Percentiles rank a stretch among this genome's conserved stretches.
Evolutionary conservation across 2,797 vertebrate species (phyloP).

Genomic region (Thamnophis elegans): DNA sequence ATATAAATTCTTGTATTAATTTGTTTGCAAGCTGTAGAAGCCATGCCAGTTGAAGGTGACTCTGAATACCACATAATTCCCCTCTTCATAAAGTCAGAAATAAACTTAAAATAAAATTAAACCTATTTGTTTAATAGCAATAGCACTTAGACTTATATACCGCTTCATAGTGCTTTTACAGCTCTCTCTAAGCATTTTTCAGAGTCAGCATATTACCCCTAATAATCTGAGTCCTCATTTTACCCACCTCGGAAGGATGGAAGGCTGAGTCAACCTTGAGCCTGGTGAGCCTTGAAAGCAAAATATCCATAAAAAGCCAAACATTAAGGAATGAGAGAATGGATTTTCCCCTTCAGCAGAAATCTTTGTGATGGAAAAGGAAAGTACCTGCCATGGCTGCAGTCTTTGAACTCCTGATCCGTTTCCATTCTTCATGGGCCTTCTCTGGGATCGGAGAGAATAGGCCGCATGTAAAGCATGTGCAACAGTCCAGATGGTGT

Average conservation of each 20-base stretch:
- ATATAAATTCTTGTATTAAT: background rate
- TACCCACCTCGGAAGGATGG: too few relatives aligned
- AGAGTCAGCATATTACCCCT: too few relatives aligned
- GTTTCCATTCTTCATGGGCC: background rate
- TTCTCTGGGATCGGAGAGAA: background rate
- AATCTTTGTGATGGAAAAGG: background rate
- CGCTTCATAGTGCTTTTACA: too few relatives aligned
- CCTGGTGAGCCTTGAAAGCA: too few relatives aligned
- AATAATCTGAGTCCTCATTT: too few relatives aligned
- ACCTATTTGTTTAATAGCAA: background rate
- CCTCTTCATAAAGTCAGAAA: background rate
- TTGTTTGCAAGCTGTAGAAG: background rate
- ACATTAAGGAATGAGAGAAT: background rate
- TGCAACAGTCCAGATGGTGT: background rate
- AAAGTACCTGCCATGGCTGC: conserved; percentile 2
- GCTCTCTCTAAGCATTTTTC: too few relatives aligned
- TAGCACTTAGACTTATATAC: too few relatives aligned
- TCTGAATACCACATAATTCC: background rate
- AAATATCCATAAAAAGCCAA: background rate
- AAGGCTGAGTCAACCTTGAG: too few relatives aligned
- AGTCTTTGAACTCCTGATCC: too few relatives aligned
- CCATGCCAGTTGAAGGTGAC: background rate
- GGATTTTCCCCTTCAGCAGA: background rate
- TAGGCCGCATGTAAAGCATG: background rate
- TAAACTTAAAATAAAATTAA: background rate